These are phyloP conservation scores for Heliocidaris tuberculata DNA, from an alignment of 35 echinoderm and acorn worm genomes.

Conservation along the genomic window DNA sequence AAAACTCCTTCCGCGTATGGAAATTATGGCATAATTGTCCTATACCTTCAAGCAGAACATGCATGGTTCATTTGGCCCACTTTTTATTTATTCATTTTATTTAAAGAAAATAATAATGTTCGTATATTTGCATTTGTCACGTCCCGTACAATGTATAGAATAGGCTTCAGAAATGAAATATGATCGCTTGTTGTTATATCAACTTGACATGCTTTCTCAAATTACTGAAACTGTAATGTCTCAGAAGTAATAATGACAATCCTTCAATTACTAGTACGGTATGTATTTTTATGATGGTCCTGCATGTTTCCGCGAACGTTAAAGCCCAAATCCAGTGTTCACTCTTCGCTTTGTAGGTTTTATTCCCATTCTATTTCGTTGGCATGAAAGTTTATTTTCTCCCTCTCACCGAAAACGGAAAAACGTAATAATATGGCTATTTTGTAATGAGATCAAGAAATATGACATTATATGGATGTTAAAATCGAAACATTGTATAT, in stretches of 20 bases:
- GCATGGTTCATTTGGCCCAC: neutral
- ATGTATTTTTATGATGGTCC: too few species aligned
- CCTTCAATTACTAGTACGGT: neutral
- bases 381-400: too few species aligned
- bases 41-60: neutral
- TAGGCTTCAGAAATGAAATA: neutral
- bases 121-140: neutral
- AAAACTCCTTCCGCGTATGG: neutral
- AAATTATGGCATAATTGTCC: constrained; percentile 18
- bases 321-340: too few species aligned
- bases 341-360: too few species aligned
- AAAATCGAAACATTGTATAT: too few species aligned
- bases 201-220: neutral
- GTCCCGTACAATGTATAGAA: neutral
- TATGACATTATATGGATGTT: too few species aligned
- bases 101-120: neutral
- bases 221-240: neutral
- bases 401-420: too few species aligned
- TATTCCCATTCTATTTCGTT: too few species aligned
- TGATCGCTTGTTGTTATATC: neutral
- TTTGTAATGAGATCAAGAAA: too few species aligned
- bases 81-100: neutral
- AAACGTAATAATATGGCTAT: too few species aligned
- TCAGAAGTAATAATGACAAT: neutral
- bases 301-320: too few species aligned